Evolutionary conservation across 2,113 vertebrate species (phyloP).

Genomic region (Nibea coibor): DNA sequence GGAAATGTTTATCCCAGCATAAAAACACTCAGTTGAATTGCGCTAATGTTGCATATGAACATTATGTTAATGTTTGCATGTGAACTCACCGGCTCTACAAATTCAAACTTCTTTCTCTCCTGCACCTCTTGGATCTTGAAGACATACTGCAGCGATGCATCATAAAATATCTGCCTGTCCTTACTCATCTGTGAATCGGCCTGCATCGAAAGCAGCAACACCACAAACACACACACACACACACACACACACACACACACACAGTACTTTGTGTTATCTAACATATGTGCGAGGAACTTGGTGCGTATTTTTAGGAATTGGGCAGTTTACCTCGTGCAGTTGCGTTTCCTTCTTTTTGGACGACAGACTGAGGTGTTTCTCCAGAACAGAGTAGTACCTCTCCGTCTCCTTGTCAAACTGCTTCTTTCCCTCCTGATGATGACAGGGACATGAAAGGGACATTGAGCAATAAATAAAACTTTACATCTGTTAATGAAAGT

Average conservation of each 20-base stretch:
- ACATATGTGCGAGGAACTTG: not conserved
- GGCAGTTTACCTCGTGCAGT: constrained; percentile 91
- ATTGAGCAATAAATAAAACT: constrained; percentile 30
- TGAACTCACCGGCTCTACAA: constrained; percentile 94
- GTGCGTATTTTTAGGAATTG: not conserved
- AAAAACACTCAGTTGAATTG: not conserved
- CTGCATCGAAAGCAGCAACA: constrained; percentile 77
- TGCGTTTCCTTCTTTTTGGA: constrained; percentile 97
- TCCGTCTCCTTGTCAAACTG: constrained; percentile 99
- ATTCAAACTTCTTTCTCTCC: constrained; percentile 99
- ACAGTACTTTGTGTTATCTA: not conserved
- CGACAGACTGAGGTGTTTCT: constrained; percentile 97
- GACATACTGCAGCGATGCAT: constrained; percentile 96
- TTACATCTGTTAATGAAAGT: not conserved
- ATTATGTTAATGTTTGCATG: not conserved
- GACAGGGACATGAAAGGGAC: constrained; percentile 29
- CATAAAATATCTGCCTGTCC: constrained; percentile 95
- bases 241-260: not conserved
- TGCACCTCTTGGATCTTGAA: constrained; percentile 99
- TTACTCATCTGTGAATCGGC: constrained; percentile 94
- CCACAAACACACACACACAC: too few species aligned
- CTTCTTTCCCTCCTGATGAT: constrained; percentile 95
- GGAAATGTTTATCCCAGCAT: not conserved
- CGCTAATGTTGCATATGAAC: not conserved
- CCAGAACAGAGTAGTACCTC: constrained; percentile 95